Percentiles rank a stretch among this genome's conserved stretches.
Conservation (phyloP, 2,888 invertebrate genomes). For the Drosophila birchii region DNA sequence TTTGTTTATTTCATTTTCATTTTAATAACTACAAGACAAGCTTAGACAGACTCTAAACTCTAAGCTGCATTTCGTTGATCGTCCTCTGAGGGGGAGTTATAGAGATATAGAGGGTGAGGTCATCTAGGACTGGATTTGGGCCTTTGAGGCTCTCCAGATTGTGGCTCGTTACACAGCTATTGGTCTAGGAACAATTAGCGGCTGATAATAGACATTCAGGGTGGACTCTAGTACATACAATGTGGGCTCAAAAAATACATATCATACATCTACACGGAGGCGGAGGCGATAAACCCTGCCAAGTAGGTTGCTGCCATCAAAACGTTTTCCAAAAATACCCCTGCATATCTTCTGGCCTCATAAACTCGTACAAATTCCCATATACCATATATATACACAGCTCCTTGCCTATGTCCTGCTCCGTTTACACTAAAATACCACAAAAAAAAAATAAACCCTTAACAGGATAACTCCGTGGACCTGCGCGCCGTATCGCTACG, state of each 20-base stretch:
- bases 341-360: constrained; percentile 26
- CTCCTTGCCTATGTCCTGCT: constrained; percentile 31
- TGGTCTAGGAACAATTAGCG: constrained; percentile 70
- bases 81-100: constrained; percentile 32
- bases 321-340: constrained; percentile 73
- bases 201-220: constrained; percentile 44
- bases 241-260: constrained; percentile 43
- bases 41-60: constrained; percentile 5
- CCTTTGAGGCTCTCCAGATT: constrained; percentile 44
- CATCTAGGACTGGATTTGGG: constrained; percentile 36
- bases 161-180: constrained; percentile 44
- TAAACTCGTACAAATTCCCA: constrained; percentile 73
- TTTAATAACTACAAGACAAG: constrained; percentile 13
- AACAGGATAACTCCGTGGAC: constrained; percentile 91
- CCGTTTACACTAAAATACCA: background rate
- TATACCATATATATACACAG: constrained; percentile 50
- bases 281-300: constrained; percentile 12
- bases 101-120: constrained; percentile 19
- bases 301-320: constrained; percentile 52
- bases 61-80: constrained; percentile 40
- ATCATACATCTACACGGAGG: constrained; percentile 7
- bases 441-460: background rate
- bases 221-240: constrained; percentile 27
- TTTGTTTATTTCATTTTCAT: background rate
- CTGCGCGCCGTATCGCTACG: constrained; percentile 92